These are phyloP conservation scores for Hylaeus anthracinus DNA, from an alignment of 1,140 invertebrate genomes.

Conservation along the genomic window DNA sequence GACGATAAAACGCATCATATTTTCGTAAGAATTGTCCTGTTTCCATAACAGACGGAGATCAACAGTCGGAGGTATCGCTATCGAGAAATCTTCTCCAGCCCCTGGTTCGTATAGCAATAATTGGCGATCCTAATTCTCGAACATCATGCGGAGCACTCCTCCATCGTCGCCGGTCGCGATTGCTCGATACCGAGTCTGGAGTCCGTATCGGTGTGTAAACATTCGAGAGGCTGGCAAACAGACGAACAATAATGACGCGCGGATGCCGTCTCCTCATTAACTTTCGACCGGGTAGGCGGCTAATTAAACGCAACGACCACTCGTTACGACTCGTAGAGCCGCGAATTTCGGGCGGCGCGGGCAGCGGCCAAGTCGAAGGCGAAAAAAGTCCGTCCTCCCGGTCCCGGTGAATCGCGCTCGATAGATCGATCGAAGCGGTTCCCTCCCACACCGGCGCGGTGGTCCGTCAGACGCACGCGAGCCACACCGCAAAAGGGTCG, in stretches of 20 bases:
- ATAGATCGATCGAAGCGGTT: conserved; percentile 62
- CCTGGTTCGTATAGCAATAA: too few species aligned
- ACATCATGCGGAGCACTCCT: too few species aligned
- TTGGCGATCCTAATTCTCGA: too few species aligned
- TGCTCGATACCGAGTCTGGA: neutral
- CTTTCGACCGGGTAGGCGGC: conserved; percentile 21
- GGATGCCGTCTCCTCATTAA: conserved; percentile 42
- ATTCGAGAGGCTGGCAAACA: conserved; percentile 12
- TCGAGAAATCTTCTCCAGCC: too few species aligned
- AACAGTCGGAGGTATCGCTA: too few species aligned
- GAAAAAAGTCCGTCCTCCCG: conserved; percentile 24
- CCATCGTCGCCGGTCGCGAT: neutral
- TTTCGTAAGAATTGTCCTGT: too few species aligned
- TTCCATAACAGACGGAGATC: too few species aligned
- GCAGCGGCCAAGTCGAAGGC: neutral
- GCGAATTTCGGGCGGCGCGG: neutral
- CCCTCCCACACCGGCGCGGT: conserved; percentile 48
- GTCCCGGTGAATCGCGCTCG: conserved; percentile 56
- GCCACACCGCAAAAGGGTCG: conserved; percentile 67
- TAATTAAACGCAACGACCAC: conserved; percentile 45
- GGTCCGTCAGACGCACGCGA: conserved; percentile 66
- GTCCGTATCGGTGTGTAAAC: neutral
- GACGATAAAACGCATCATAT: too few species aligned
- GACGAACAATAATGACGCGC: conserved; percentile 29
- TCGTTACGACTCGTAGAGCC: conserved; percentile 14